Conservation (phyloP, 2,797 vertebrate species). For the Fistularia tabacaria region DNA sequence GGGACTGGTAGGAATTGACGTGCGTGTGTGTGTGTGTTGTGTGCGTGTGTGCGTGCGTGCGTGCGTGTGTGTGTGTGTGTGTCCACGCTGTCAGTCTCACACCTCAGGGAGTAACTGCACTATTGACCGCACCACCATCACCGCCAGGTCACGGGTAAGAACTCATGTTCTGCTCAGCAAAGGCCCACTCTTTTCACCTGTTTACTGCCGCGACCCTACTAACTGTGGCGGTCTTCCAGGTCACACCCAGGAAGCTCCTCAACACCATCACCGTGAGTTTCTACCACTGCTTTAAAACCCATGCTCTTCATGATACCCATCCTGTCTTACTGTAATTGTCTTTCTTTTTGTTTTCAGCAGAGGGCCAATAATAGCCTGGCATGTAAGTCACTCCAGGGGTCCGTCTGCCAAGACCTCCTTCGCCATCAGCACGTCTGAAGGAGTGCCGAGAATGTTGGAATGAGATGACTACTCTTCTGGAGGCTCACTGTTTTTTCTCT, state of each 20-base stretch:
- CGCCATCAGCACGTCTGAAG: no score
- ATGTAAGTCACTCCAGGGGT: slow-evolving; percentile 52
- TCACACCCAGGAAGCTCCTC: slow-evolving; percentile 80
- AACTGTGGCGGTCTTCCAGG: slow-evolving; percentile 44
- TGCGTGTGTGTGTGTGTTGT: no score
- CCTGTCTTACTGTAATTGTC: neutral
- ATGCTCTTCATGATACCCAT: neutral
- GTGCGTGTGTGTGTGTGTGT: no score
- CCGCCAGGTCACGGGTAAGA: slow-evolving; percentile 61
- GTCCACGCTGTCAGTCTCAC: slow-evolving; percentile 47
- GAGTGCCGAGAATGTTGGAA: neutral
- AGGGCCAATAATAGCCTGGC: slow-evolving; percentile 63
- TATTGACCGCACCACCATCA: slow-evolving; percentile 40
- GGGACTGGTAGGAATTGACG: neutral
- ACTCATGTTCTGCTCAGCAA: no score
- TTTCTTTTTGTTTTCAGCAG: slow-evolving; percentile 43
- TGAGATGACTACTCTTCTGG: neutral
- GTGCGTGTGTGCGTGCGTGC: no score
- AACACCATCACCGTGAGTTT: slow-evolving; percentile 71
- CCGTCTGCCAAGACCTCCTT: neutral
- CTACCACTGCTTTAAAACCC: neutral
- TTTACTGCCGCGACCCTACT: no score
- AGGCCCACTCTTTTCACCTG: no score
- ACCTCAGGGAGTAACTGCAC: slow-evolving; percentile 44
- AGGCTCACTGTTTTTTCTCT: neutral